These are phyloP conservation scores for Zele albiditarsus DNA, from an alignment of 2,888 invertebrate genomes.

Conservation along the genomic window DNA sequence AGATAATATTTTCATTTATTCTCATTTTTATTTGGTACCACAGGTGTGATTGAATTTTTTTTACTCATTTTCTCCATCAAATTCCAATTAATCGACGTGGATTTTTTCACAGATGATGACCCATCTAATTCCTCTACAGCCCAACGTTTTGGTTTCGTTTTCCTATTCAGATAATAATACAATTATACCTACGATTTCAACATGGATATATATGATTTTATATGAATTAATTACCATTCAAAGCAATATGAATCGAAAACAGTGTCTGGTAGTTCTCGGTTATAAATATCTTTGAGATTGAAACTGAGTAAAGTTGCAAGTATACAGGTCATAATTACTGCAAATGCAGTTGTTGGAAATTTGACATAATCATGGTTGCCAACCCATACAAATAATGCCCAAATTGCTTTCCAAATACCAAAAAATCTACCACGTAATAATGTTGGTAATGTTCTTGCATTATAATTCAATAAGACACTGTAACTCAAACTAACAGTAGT, in stretches of 20 bases:
- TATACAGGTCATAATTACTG: slow-evolving; percentile 46
- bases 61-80: slow-evolving; percentile 21
- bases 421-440: slow-evolving; percentile 48
- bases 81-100: neutral
- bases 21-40: neutral
- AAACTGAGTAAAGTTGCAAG: slow-evolving; percentile 50
- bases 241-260: slow-evolving; percentile 48
- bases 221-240: slow-evolving; percentile 45
- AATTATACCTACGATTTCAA: neutral
- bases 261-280: slow-evolving; percentile 53
- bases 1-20: neutral
- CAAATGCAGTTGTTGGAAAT: slow-evolving; percentile 45
- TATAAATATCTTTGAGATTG: slow-evolving; percentile 48
- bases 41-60: slow-evolving; percentile 27
- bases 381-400: slow-evolving; percentile 50
- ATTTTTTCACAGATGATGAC: neutral
- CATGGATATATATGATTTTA: neutral
- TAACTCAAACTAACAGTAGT: slow-evolving; percentile 50
- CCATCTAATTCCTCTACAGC: slow-evolving; percentile 38
- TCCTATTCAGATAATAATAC: slow-evolving; percentile 29
- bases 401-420: slow-evolving; percentile 49
- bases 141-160: slow-evolving; percentile 54
- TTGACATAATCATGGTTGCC: slow-evolving; percentile 50
- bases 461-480: slow-evolving; percentile 52
- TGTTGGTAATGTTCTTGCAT: slow-evolving; percentile 51